Percentiles rank a stretch among this genome's conserved stretches.
Evolutionary conservation across 2,888 invertebrate species (phyloP).

Genomic region (Cyclophora albipunctata): DNA sequence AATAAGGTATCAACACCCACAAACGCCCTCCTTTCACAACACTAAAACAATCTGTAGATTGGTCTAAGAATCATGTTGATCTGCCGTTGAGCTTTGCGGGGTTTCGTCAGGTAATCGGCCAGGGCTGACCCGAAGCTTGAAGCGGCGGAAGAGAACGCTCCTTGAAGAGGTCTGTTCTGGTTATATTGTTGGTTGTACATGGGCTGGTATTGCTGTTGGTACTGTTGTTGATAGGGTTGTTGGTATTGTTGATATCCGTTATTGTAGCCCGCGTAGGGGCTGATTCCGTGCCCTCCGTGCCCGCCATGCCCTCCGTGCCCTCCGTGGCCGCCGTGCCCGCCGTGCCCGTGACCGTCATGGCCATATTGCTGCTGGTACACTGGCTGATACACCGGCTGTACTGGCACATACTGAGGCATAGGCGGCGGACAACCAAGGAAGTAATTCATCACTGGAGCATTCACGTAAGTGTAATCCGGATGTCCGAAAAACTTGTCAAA

Average conservation of each 20-base stretch:
- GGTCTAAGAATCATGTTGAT: conserved; percentile 55
- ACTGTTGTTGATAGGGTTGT: conserved; percentile 14
- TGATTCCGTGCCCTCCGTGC: conserved; percentile 20
- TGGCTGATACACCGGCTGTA: conserved; percentile 17
- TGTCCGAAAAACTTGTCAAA: conserved; percentile 39
- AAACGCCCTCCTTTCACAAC: conserved; percentile 5
- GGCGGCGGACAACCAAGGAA: conserved; percentile 52
- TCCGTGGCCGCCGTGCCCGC: conserved; percentile 19
- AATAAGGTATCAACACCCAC: conserved; percentile 2
- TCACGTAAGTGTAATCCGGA: conserved; percentile 52
- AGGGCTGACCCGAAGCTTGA: conserved; percentile 72
- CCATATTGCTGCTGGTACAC: conserved; percentile 28
- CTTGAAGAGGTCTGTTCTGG: conserved; percentile 45
- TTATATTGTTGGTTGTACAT: conserved; percentile 1
- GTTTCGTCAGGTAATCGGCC: conserved; percentile 56
- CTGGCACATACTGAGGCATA: conserved; percentile 19
- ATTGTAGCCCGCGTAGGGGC: conserved; percentile 17
- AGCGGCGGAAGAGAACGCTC: conserved; percentile 55
- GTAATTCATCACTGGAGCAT: conserved; percentile 62
- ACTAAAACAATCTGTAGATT: conserved; percentile 49
- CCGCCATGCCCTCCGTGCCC: conserved; percentile 29
- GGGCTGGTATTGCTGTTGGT: conserved; percentile 12
- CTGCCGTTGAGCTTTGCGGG: conserved; percentile 50
- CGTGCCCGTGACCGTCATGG: conserved; percentile 22
- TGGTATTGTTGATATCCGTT: conserved; percentile 15